Base-by-base conservation (phyloP, 2,888 invertebrate species). In the Pyrgus malvae region DNA sequence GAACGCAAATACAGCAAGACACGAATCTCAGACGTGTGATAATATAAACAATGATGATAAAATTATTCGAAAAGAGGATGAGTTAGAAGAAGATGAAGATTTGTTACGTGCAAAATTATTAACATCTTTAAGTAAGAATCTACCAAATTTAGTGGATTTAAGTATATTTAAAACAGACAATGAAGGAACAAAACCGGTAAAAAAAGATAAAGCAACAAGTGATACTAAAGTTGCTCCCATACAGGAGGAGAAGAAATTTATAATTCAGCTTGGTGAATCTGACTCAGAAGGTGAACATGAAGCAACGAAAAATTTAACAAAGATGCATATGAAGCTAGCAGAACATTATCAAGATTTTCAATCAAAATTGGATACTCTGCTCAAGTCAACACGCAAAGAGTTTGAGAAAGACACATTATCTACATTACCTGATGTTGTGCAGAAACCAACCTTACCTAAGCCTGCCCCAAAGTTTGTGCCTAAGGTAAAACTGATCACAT, bases 71-170 rank as follows among this genome's bases (percentile, higher is more conserved):
- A 55, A 62, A 59, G 56, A 78, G 55, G 87, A 87, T 61, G 86
- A 89, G 62, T 63, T 89, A 55, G 92, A 92, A 45, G 93, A 93
- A 66, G 93, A 93, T 70, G 92, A 92, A 70, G 93, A 93, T 72
- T 83, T 92, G 46, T 79, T 93, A 58, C 76, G 93, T 59, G 92
- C 92, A 25, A 88, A 91, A 73, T 70, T 93, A 50, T 77, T 93
- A 61, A 92, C 91, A 46, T 92, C 92, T 3, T 81, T 93, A 60
- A 91, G 91, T 53, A 92, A 91, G 72, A 92, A 91, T 73, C 82
- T 92, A 50, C 87, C 90, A 45, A 82, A 83, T 61, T 67, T 85
- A 35, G 72, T 82, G 31, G 72, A 75, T 55, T 67, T 80, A 42
- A 74, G 68, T 59, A 54, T 74, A 45, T 62, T 76, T 16, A 72